Evolutionary conservation across 2,888 invertebrate genomes (phyloP).

Genomic region (Rotaria macrura): DNA sequence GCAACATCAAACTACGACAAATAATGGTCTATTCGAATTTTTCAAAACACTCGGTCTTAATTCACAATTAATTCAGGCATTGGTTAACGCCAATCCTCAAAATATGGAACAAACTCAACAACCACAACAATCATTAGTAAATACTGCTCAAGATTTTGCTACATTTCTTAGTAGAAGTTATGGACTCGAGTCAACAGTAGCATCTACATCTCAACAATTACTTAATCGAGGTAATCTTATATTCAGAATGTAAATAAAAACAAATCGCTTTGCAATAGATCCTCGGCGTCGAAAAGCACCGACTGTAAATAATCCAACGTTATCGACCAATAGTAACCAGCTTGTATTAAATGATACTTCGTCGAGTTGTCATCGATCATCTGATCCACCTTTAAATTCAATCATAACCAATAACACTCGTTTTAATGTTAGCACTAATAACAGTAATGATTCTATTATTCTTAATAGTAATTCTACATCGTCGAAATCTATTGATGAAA

Average conservation of each 20-base stretch:
- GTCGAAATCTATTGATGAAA: neutral
- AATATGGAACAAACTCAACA: neutral
- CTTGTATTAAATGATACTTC: neutral
- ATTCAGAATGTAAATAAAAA: no score
- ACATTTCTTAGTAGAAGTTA: neutral
- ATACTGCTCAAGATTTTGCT: neutral
- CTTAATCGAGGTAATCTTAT: neutral
- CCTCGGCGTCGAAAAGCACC: neutral
- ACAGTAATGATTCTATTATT: no score
- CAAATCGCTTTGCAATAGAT: neutral
- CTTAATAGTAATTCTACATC: no score
- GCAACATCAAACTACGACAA: neutral
- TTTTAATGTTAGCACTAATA: no score
- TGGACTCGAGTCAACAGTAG: neutral
- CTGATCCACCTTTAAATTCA: no score
- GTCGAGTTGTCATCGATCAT: neutral
- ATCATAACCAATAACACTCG: no score
- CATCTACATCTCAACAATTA: neutral
- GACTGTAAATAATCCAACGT: neutral
- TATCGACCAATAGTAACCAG: neutral
- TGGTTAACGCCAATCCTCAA: neutral
- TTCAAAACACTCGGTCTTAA: neutral
- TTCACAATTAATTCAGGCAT: slow-evolving; percentile 1
- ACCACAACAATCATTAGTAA: neutral
- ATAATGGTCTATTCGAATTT: neutral